These are phyloP conservation scores for Zophobas morio DNA, from an alignment of 1,140 invertebrate species.

Conservation along the genomic window DNA sequence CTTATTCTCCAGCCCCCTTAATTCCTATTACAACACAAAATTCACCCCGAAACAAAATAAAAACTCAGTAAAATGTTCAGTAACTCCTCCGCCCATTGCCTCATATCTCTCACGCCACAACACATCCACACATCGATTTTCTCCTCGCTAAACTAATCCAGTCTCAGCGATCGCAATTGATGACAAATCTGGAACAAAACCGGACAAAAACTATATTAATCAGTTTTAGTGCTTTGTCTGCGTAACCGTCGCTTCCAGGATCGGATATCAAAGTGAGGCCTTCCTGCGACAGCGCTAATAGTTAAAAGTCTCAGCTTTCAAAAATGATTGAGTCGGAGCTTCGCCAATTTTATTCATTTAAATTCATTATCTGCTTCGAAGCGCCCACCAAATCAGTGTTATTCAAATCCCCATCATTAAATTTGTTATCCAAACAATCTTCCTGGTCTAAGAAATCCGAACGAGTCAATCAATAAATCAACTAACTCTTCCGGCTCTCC, in stretches of 20 bases:
- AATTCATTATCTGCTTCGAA: not conserved
- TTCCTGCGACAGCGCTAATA: constrained; percentile 2
- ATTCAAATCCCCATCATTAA: constrained; percentile 37
- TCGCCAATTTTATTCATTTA: constrained; percentile 1
- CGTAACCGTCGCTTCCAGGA: not conserved
- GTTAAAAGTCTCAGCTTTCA: not conserved
- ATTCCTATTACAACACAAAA: no score
- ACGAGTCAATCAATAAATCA: constrained; percentile 47
- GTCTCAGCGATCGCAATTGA: constrained; percentile 5
- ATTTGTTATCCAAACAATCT: constrained; percentile 47
- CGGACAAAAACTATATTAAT: constrained; percentile 8
- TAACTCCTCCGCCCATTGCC: not conserved
- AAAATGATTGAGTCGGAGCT: not conserved
- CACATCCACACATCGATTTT: constrained; percentile 21
- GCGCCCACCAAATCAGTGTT: constrained; percentile 28
- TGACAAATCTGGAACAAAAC: constrained; percentile 10
- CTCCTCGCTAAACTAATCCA: constrained; percentile 7
- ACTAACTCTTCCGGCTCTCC: constrained; percentile 17
- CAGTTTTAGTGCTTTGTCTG: constrained; percentile 18
- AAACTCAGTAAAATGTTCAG: no score
- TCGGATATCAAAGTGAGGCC: constrained; percentile 3
- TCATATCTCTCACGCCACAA: constrained; percentile 7
- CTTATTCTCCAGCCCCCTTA: no score
- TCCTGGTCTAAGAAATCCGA: constrained; percentile 35
- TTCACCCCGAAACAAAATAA: no score